Evolutionary conservation across 2,113 vertebrate genomes (phyloP).

Genomic region (Limanda limanda): DNA sequence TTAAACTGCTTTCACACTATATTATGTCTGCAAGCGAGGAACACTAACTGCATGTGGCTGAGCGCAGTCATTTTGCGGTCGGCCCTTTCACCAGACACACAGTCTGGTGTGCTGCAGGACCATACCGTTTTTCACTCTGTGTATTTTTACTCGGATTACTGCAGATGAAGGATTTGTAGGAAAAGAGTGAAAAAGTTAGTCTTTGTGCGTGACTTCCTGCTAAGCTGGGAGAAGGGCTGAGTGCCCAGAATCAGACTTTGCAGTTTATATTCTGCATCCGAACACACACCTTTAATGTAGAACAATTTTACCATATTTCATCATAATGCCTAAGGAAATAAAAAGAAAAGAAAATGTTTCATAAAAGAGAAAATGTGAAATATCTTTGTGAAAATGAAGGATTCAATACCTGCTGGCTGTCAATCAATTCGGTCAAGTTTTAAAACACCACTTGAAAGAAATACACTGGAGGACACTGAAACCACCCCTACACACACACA

Average conservation of each 20-base stretch:
- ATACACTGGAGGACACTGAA: conserved; percentile 35
- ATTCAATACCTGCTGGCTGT: conserved; percentile 47
- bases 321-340: too few species aligned
- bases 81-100: background rate
- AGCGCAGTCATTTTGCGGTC: background rate
- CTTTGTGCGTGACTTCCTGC: conserved; percentile 13
- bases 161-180: conserved; percentile 9
- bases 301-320: too few species aligned
- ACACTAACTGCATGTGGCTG: background rate
- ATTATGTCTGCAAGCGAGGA: background rate
- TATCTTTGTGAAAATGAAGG: too few species aligned
- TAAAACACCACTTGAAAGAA: conserved; percentile 63
- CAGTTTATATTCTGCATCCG: background rate
- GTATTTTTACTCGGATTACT: conserved; percentile 12
- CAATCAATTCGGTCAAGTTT: conserved; percentile 32
- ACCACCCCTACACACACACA: background rate
- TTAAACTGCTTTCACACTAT: background rate
- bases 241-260: background rate
- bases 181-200: background rate
- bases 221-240: background rate
- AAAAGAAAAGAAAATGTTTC: too few species aligned
- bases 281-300: background rate
- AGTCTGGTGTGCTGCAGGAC: background rate
- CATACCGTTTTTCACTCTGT: conserved; percentile 9
- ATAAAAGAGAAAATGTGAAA: too few species aligned